Conservation (phyloP, 1,140 invertebrate species). For the Mesaphorura yosii region DNA sequence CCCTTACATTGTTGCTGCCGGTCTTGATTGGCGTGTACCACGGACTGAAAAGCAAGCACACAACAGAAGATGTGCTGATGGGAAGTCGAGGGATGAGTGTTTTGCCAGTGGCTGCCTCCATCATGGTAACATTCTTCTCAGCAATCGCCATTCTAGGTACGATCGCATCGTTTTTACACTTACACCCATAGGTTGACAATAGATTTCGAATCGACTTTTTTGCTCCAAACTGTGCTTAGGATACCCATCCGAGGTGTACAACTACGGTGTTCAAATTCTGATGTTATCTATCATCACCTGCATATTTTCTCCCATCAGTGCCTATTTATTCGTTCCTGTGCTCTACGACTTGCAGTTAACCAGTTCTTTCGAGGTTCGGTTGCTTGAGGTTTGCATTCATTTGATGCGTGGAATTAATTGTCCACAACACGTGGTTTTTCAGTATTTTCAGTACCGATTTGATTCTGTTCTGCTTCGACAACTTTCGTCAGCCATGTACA, state of each 20-base stretch:
- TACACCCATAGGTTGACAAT: too few species aligned
- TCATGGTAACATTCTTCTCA: constrained; percentile 25
- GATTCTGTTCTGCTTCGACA: constrained; percentile 11
- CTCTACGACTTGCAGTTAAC: constrained; percentile 28
- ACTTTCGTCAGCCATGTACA: constrained; percentile 18
- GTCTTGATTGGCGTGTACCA: constrained; percentile 21
- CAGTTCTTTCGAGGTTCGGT: constrained; percentile 12
- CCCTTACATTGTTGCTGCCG: constrained; percentile 9
- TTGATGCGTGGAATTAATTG: neutral
- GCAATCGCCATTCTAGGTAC: constrained; percentile 26
- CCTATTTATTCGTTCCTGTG: constrained; percentile 20
- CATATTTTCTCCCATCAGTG: constrained; percentile 5
- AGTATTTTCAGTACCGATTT: constrained; percentile 24
- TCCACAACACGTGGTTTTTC: too few species aligned
- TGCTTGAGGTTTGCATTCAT: neutral
- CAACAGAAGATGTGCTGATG: constrained; percentile 24
- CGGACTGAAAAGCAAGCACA: constrained; percentile 16
- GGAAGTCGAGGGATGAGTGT: constrained; percentile 25
- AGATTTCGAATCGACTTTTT: neutral
- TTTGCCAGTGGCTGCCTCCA: constrained; percentile 22
- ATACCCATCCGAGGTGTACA: constrained; percentile 20
- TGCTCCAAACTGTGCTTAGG: constrained; percentile 3
- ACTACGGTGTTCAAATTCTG: constrained; percentile 17
- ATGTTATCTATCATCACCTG: constrained; percentile 6
- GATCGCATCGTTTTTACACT: neutral